Evolutionary conservation across 2,113 vertebrate genomes (phyloP).

Genomic region (Cavia aperea): DNA sequence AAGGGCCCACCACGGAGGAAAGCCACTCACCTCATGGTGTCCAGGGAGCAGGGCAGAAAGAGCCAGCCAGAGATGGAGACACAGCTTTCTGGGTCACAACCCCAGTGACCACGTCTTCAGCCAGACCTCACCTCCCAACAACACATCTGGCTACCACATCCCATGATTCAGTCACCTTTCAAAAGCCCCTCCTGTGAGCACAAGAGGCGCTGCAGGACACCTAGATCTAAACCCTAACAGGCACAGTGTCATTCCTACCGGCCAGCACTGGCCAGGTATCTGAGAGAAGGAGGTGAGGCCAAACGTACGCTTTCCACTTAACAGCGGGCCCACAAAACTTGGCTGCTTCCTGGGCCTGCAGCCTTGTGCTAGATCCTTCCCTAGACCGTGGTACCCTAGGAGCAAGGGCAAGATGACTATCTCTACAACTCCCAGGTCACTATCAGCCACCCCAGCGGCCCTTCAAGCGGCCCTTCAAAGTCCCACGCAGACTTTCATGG

Average conservation of each 20-base stretch:
- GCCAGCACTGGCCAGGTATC: neutral
- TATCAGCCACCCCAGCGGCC: neutral
- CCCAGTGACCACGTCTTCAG: neutral
- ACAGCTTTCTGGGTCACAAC: neutral
- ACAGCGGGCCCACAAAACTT: neutral
- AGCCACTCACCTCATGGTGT: neutral
- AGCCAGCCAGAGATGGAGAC: neutral
- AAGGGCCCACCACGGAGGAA: neutral
- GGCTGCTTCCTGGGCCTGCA: neutral
- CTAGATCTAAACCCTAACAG: neutral
- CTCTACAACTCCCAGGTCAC: neutral
- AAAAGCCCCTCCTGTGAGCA: neutral
- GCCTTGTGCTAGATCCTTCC: neutral
- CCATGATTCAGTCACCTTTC: neutral
- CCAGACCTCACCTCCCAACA: neutral
- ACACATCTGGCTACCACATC: neutral
- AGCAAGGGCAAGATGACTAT: neutral
- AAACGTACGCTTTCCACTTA: neutral
- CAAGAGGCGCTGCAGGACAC: neutral
- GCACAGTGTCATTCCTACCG: neutral
- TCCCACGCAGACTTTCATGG: neutral
- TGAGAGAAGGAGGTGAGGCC: neutral
- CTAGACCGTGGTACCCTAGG: neutral
- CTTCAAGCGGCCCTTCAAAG: neutral
- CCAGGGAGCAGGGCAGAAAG: neutral